phyloP scores from a whole-genome alignment of 2,888 invertebrate genomes.

The Sminthurides aquaticus region DNA sequence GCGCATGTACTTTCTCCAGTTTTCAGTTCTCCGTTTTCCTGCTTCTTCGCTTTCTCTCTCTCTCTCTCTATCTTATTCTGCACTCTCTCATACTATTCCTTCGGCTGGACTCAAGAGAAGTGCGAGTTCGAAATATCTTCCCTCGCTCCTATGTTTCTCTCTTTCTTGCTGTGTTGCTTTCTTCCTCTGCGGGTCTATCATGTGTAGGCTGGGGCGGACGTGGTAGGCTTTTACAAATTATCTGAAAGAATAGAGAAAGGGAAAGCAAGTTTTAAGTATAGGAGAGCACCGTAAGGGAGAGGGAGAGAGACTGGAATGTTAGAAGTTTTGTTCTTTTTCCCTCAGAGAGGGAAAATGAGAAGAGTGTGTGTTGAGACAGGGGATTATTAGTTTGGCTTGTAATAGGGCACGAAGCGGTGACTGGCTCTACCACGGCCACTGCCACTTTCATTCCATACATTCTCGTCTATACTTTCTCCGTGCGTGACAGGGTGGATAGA shows the following conservation, averaged over 20 bases:
- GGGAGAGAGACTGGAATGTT: background rate
- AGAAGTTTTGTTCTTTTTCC: conserved; percentile 5
- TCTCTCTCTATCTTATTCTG: background rate
- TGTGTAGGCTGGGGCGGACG: background rate
- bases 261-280: background rate
- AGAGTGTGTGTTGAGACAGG: background rate
- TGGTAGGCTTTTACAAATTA: background rate
- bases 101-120: background rate
- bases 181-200: background rate
- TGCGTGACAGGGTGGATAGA: background rate
- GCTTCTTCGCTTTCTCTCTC: background rate
- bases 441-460: background rate
- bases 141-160: background rate
- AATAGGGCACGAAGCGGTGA: background rate
- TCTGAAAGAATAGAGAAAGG: conserved; percentile 3
- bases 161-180: background rate
- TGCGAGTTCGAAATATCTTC: too few relatives aligned
- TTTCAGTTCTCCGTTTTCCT: background rate
- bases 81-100: background rate
- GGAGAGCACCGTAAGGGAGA: background rate
- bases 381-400: background rate
- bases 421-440: conserved; percentile 1
- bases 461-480: background rate
- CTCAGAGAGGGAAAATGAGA: background rate
- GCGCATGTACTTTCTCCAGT: background rate